These are phyloP conservation scores for Orbicella faveolata DNA, from an alignment of 64 coral and sea anemone genomes.

Conservation along the genomic window DNA sequence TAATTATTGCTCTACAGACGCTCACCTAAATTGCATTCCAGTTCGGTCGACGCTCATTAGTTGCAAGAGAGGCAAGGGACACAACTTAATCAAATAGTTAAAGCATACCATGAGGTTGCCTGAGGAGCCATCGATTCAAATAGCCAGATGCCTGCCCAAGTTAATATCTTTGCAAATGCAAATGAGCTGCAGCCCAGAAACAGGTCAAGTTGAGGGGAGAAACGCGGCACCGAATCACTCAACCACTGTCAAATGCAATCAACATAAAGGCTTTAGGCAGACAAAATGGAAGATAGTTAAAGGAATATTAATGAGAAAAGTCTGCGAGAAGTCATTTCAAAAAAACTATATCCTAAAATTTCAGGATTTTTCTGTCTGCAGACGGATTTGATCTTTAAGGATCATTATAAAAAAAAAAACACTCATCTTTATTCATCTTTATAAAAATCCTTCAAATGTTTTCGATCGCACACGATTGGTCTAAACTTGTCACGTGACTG, in stretches of 20 bases:
- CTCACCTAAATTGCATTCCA: too few relatives aligned
- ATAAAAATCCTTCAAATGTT: too few relatives aligned
- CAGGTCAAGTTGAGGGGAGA: not conserved
- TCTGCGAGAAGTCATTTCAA: not conserved
- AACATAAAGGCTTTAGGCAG: not conserved
- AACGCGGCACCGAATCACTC: not conserved
- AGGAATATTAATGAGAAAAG: constrained; percentile 21
- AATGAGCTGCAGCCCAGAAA: not conserved
- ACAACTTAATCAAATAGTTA: too few relatives aligned
- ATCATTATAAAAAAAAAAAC: too few relatives aligned
- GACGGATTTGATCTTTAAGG: not conserved
- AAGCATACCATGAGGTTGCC: too few relatives aligned
- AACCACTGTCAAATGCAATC: not conserved
- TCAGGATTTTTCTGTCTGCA: not conserved
- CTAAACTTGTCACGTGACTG: too few relatives aligned
- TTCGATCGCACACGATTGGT: too few relatives aligned
- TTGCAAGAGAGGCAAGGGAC: too few relatives aligned
- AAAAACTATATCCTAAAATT: not conserved
- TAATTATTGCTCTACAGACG: too few relatives aligned
- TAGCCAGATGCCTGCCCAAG: not conserved
- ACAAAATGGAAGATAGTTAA: not conserved
- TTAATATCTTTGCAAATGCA: constrained; percentile 17
- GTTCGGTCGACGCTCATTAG: too few relatives aligned
- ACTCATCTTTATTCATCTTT: too few relatives aligned
- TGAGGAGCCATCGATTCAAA: not conserved